Evolutionary conservation across 2,888 invertebrate genomes (phyloP).

Genomic region (Athrips mouffetella): DNA sequence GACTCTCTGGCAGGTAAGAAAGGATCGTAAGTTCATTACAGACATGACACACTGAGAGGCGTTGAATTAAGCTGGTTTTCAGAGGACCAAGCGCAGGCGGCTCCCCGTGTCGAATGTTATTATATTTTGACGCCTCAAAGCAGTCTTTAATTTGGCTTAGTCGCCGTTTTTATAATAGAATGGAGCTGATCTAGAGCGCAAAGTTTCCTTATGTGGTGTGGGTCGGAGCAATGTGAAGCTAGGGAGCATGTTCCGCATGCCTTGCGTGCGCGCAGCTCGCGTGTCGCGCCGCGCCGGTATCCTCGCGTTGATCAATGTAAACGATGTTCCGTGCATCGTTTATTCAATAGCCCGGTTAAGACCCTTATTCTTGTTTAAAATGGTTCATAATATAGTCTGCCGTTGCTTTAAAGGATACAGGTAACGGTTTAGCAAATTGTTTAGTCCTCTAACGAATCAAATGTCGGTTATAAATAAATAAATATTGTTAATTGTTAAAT

Average conservation of each 20-base stretch:
- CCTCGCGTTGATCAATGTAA: background rate
- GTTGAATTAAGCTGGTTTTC: background rate
- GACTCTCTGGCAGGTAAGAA: background rate
- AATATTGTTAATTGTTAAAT: too few species aligned
- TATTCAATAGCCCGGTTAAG: too few species aligned
- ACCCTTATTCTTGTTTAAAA: too few species aligned
- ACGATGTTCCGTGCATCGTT: background rate
- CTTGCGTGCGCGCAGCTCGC: conserved; percentile 1
- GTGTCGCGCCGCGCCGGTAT: background rate
- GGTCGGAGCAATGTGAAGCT: background rate
- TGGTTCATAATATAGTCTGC: too few species aligned
- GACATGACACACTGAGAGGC: background rate
- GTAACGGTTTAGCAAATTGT: too few species aligned
- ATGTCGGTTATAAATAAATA: too few species aligned
- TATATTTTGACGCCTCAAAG: conserved; percentile 8
- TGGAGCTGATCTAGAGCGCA: background rate
- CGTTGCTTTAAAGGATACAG: too few species aligned
- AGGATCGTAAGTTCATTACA: background rate
- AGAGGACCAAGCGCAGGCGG: background rate
- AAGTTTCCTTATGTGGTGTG: conserved; percentile 2
- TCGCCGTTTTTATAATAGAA: background rate
- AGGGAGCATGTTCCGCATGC: background rate
- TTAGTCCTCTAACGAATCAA: too few species aligned
- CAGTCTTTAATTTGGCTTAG: background rate
- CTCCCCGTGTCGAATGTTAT: conserved; percentile 13